phyloP scores from a whole-genome alignment of 2,113 vertebrate genomes.

The Cranoglanis bouderius region DNA sequence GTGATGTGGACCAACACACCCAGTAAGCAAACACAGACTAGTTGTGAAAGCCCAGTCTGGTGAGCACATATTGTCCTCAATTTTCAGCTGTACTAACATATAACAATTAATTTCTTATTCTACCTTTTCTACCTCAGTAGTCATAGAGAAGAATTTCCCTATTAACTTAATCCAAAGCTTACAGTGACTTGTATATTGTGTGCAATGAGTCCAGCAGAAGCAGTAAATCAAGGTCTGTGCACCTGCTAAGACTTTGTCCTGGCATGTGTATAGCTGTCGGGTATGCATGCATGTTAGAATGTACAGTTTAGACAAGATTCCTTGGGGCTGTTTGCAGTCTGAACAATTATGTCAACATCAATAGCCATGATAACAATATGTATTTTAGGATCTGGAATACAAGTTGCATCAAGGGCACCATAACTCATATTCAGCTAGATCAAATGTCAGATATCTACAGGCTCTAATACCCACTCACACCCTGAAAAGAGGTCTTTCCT shows the following conservation, averaged over 20 bases:
- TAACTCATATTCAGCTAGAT: neutral
- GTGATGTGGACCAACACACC: slow-evolving; percentile 64
- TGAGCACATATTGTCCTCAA: neutral
- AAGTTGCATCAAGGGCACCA: neutral
- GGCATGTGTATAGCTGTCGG: neutral
- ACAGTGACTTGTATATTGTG: slow-evolving; percentile 14
- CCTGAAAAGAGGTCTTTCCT: neutral
- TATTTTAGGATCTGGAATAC: neutral
- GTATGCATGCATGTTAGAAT: slow-evolving; percentile 15
- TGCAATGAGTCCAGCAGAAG: slow-evolving; percentile 38
- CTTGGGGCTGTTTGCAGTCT: neutral
- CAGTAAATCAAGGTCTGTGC: slow-evolving; percentile 60
- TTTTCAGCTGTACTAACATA: neutral
- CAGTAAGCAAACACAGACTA: slow-evolving; percentile 60
- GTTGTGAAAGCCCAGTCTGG: slow-evolving; percentile 14
- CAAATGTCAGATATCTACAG: neutral
- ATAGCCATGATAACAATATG: neutral
- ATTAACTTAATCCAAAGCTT: neutral
- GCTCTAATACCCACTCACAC: neutral
- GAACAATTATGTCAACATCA: neutral
- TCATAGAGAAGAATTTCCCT: neutral
- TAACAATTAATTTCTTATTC: neutral
- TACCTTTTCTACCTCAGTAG: neutral
- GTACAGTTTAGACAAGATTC: neutral
- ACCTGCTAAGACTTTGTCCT: slow-evolving; percentile 51